Percentiles rank a stretch among this genome's conserved stretches.
phyloP scores from a whole-genome alignment of 37 sponge, comb jelly and placozoan genomes.

The Halichondria panicea region DNA sequence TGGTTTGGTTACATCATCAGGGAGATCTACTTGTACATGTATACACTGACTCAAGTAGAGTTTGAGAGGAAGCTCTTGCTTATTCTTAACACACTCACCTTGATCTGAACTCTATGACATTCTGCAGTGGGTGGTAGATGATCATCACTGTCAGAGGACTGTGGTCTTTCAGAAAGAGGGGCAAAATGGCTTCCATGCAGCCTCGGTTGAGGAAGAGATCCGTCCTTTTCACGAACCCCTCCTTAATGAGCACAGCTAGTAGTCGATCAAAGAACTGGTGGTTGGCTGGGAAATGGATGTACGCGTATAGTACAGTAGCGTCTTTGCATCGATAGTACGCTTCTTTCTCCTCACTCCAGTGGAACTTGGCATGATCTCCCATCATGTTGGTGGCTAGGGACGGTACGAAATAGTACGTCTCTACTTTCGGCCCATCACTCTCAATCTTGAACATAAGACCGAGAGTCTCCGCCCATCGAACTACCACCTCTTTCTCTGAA shows the following conservation, averaged over 20 bases:
- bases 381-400: conserved; percentile 22
- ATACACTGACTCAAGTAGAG: neutral
- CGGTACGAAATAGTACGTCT: conserved; percentile 51
- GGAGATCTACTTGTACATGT: too few species aligned
- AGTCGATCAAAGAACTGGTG: conserved; percentile 58
- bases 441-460: conserved; percentile 50
- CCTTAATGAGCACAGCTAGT: conserved; percentile 21
- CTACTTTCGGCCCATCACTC: neutral
- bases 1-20: too few species aligned
- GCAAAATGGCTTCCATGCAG: conserved; percentile 50
- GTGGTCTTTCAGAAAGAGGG: conserved; percentile 10
- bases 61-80: too few species aligned
- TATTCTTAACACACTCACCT: conserved; percentile 17
- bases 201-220: conserved; percentile 22
- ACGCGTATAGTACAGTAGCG: conserved; percentile 22
- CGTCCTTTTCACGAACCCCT: neutral
- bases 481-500: conserved; percentile 6
- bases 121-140: conserved; percentile 50
- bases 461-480: conserved; percentile 55
- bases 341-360: conserved; percentile 11
- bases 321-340: conserved; percentile 4
- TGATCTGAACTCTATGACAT: conserved; percentile 58
- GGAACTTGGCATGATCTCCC: conserved; percentile 17
- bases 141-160: conserved; percentile 3
- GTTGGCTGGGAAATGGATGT: conserved; percentile 33